Evolutionary conservation across 2,888 invertebrate genomes (phyloP).

Genomic region (Lomographa bimaculata): DNA sequence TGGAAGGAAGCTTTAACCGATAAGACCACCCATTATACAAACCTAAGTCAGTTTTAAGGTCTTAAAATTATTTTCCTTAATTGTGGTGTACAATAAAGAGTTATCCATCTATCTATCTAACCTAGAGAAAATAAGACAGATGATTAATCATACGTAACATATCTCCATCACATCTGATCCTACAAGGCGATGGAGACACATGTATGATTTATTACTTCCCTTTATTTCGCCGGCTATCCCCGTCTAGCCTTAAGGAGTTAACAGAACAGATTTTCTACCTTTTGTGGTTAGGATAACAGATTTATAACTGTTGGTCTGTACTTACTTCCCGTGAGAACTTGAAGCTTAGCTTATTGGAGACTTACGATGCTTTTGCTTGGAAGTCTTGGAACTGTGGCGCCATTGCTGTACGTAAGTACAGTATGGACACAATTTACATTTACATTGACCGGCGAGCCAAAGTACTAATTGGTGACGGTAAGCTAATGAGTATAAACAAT

Average conservation of each 20-base stretch:
- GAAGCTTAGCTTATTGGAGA: conserved; percentile 1
- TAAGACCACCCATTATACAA: too few relatives aligned
- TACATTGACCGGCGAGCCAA: too few relatives aligned
- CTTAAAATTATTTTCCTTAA: too few relatives aligned
- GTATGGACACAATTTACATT: too few relatives aligned
- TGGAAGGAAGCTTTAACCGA: too few relatives aligned
- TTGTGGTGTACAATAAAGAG: too few relatives aligned
- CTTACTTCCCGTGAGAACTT: conserved; percentile 39
- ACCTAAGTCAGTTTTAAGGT: too few relatives aligned
- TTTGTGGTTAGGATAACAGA: conserved; percentile 15
- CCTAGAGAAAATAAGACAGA: neutral
- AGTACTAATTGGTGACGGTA: too few relatives aligned
- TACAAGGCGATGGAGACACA: neutral
- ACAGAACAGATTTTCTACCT: conserved; percentile 7
- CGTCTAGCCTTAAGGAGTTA: conserved; percentile 4
- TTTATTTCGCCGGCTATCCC: neutral
- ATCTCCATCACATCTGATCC: neutral
- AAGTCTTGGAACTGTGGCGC: conserved; percentile 9
- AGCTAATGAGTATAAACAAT: too few relatives aligned
- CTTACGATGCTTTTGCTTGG: conserved; percentile 14
- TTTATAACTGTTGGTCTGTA: conserved; percentile 29
- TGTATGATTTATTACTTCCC: conserved; percentile 8
- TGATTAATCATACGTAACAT: too few relatives aligned
- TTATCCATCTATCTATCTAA: too few relatives aligned
- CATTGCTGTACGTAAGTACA: neutral